phyloP scores from a whole-genome alignment of 2,113 vertebrate genomes.

The Nothobranchius kuhntae region DNA sequence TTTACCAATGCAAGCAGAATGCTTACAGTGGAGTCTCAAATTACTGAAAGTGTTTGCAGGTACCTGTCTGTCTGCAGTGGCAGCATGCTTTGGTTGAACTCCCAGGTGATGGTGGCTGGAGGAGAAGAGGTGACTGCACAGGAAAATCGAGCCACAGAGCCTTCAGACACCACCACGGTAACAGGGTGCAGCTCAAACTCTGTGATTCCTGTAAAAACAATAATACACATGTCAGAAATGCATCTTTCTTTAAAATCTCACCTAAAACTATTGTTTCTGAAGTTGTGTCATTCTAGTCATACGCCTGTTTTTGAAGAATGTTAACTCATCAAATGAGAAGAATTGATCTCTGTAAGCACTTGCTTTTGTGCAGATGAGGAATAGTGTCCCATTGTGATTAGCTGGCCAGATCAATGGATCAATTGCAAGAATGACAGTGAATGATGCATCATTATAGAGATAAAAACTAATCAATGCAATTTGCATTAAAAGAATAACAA shows the following conservation, averaged over 20 bases:
- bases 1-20: neutral
- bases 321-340: conserved; percentile 44
- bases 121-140: conserved; percentile 88
- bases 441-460: conserved; percentile 62
- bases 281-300: neutral
- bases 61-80: conserved; percentile 87
- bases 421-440: conserved; percentile 70
- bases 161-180: conserved; percentile 81
- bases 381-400: conserved; percentile 48
- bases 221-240: neutral
- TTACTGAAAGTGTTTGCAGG: neutral
- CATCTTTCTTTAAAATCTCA: neutral
- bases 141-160: conserved; percentile 88
- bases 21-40: neutral
- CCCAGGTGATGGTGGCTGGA: conserved; percentile 90
- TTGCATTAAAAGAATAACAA: conserved; percentile 33
- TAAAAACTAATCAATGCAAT: conserved; percentile 64
- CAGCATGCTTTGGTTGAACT: conserved; percentile 87
- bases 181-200: conserved; percentile 88
- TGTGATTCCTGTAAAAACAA: conserved; percentile 82
- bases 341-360: conserved; percentile 51
- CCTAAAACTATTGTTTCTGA: neutral
- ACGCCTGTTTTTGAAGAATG: conserved; percentile 56
- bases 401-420: conserved; percentile 75
- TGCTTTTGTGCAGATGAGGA: conserved; percentile 61